Evolutionary conservation across 2,888 invertebrate genomes (phyloP).

Genomic region (Pammene fasciana): DNA sequence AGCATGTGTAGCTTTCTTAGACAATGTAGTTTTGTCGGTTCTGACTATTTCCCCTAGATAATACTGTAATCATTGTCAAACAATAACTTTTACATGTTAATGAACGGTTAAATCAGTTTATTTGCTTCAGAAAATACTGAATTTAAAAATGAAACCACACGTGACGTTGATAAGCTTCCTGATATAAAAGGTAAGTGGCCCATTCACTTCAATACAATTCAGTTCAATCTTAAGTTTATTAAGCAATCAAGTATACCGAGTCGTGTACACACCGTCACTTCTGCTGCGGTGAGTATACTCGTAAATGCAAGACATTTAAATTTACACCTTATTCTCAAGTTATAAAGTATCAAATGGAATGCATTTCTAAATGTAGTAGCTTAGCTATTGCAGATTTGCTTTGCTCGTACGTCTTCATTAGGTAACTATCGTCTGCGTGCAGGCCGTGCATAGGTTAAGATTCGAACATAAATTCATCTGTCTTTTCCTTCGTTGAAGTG

Average conservation of each 20-base stretch:
- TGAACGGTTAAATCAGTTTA: no score
- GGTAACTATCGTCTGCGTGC: constrained; percentile 4
- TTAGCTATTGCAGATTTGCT: background rate
- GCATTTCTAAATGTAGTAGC: background rate
- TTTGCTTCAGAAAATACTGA: no score
- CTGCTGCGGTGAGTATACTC: background rate
- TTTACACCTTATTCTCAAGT: background rate
- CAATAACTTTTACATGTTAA: no score
- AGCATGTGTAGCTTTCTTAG: no score
- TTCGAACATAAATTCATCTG: background rate
- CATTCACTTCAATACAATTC: constrained; percentile 7
- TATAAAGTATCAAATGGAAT: background rate
- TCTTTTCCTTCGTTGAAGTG: background rate
- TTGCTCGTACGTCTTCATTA: constrained; percentile 23
- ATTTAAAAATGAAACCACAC: no score
- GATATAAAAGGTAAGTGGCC: background rate
- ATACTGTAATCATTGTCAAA: no score
- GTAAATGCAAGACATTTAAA: background rate
- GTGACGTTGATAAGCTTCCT: no score
- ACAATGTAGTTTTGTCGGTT: no score
- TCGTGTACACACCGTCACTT: constrained; percentile 9
- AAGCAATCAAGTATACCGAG: constrained; percentile 25
- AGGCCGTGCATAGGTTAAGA: constrained; percentile 6
- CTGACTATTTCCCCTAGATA: no score
- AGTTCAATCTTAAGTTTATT: constrained; percentile 16